A percentile compares a stretch with the other conserved stretches of the same genome.
These are phyloP conservation scores for Apotomis turbidana DNA, from an alignment of 2,888 invertebrate species.

Conservation along the genomic window DNA sequence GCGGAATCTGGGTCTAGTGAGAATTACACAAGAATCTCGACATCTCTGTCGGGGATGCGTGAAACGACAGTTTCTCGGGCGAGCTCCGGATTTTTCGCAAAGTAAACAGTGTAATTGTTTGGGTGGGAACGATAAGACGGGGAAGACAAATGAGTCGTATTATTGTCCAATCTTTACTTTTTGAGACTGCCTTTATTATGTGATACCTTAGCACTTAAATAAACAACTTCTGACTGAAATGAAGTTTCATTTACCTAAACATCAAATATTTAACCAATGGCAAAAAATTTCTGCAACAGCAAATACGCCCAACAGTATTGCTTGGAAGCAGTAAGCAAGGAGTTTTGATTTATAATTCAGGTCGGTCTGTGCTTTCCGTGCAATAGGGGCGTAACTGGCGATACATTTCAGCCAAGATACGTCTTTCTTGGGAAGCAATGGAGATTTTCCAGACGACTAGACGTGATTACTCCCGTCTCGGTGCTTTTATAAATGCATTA, in stretches of 20 bases:
- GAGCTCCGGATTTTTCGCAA: slow-evolving; percentile 27
- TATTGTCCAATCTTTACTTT: slow-evolving; percentile 1
- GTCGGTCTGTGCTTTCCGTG: background rate
- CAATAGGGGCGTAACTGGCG: slow-evolving; percentile 6
- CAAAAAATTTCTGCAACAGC: slow-evolving; percentile 7
- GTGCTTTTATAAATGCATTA: slow-evolving; percentile 58
- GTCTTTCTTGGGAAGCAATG: slow-evolving; percentile 34
- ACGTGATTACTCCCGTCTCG: slow-evolving; percentile 50
- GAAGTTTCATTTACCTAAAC: background rate
- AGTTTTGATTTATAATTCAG: slow-evolving; percentile 34
- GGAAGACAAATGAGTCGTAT: slow-evolving; percentile 18
- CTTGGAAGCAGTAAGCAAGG: slow-evolving; percentile 18
- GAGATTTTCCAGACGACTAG: slow-evolving; percentile 53
- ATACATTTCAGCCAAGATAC: slow-evolving; percentile 10
- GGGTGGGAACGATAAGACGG: slow-evolving; percentile 3
- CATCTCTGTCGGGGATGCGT: slow-evolving; percentile 47
- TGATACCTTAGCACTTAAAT: background rate
- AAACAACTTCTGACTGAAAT: too few relatives aligned
- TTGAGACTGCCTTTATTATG: background rate
- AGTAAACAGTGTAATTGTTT: slow-evolving; percentile 31
- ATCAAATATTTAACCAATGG: background rate
- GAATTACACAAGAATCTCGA: slow-evolving; percentile 50
- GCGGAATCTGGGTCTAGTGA: slow-evolving; percentile 48
- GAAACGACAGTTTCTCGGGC: slow-evolving; percentile 43
- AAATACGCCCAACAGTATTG: background rate